Evolutionary conservation across 2,888 invertebrate species (phyloP).

Genomic region (Ophion costatus): DNA sequence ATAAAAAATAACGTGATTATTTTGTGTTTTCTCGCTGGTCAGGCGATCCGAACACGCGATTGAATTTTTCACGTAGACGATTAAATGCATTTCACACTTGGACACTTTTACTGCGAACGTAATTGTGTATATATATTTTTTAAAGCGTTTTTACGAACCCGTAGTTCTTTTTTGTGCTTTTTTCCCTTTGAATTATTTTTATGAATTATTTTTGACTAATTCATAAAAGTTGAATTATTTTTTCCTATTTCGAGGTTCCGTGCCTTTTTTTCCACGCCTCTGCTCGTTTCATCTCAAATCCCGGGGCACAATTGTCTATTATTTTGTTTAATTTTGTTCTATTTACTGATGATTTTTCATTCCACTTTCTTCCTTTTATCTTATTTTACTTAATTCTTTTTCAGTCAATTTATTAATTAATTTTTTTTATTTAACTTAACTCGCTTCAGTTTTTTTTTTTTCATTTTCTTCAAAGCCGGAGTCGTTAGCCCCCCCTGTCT

Average conservation of each 20-base stretch:
- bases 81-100: neutral
- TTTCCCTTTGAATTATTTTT: too few species aligned
- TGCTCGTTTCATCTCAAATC: too few species aligned
- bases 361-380: too few species aligned
- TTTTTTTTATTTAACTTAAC: neutral
- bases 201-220: too few species aligned
- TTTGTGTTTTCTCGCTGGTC: neutral
- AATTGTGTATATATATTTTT: neutral
- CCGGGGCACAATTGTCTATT: too few species aligned
- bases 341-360: too few species aligned
- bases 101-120: neutral
- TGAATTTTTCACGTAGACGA: neutral
- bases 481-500: too few species aligned
- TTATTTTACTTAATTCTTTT: too few species aligned
- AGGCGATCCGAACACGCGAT: neutral
- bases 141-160: neutral
- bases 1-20: neutral
- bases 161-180: neutral
- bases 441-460: neutral
- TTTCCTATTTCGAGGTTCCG: neutral
- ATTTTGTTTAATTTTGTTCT: too few species aligned
- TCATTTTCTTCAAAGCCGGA: too few species aligned
- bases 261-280: neutral
- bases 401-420: too few species aligned
- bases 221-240: too few species aligned